Evolutionary conservation across 2,888 invertebrate species (phyloP), one percentile per base, ranked within the genome.

Genomic region (Bimastos eiseni): DNA sequence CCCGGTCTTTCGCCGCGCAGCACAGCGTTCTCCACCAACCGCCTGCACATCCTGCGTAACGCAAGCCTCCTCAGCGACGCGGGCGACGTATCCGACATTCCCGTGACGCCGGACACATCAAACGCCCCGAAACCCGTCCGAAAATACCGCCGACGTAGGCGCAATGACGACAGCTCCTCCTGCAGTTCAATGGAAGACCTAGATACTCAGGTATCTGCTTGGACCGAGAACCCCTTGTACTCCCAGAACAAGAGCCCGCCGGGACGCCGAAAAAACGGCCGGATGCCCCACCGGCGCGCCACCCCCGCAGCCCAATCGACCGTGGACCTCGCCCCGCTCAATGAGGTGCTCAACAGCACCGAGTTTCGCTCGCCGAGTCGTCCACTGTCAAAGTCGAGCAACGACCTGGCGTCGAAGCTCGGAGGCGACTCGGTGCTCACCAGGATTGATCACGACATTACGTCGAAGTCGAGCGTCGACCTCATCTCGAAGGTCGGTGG

Each of bases 321-420:
- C 21, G 91, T 91, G 19, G 91, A 91, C 91, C 90, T 83, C 13
- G 89, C 89, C 11, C 91, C 91, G 0, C 89, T 91, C 55, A 91
- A 91, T 44, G 91, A 91, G 33, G 86, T 89, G 33, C 70, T 91
- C 37, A 90, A 89, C 49, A 90, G 91, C 36, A 36, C 90, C 19
- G 90, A 90, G 55, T 84, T 90, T 11, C 33, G 37, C 1, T 55
- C 91, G n/a, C 33, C 41, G 24, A 37, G 8, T 34, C 84, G 88
- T 6, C 83, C 38, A 24, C 44, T 38, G 21, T 84, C 90, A 13
- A 84, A 38, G 55, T 90, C 90, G 21, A 90, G 90, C 30, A 38
- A 36, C 17, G 49, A 90, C 88, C 24, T 88, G 30, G 70, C 21
- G 33, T 55, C 90, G 11, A 37, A n/a, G 37, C 70, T 37, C 13